Percentiles rank a stretch among this genome's conserved stretches.
Evolutionary conservation across 1,140 invertebrate genomes (phyloP).

Genomic region (Stratiolaelaps scimitus): DNA sequence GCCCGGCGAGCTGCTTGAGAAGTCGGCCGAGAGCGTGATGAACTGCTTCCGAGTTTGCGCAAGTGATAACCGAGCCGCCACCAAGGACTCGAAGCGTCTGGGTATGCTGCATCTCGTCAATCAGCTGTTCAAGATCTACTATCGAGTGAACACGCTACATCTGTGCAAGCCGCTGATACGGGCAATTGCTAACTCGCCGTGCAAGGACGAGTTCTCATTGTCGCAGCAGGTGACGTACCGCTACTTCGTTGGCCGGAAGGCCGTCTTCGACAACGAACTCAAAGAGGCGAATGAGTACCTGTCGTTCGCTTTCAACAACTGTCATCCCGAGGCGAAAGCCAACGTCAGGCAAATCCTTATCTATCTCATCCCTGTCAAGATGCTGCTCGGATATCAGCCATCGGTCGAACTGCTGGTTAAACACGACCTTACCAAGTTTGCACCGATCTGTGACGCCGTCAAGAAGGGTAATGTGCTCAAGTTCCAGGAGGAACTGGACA

Average conservation of each 20-base stretch:
- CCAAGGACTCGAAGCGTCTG: conserved; percentile 79
- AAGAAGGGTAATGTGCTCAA: conserved; percentile 67
- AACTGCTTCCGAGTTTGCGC: conserved; percentile 88
- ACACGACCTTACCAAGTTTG: conserved; percentile 79
- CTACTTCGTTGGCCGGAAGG: conserved; percentile 90
- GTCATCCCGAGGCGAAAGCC: conserved; percentile 61
- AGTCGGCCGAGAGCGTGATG: conserved; percentile 85
- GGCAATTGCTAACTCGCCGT: conserved; percentile 78
- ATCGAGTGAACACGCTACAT: conserved; percentile 80
- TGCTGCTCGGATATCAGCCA: conserved; percentile 86
- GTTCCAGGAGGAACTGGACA: conserved; percentile 69
- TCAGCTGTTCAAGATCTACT: conserved; percentile 95
- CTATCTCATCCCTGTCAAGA: conserved; percentile 92
- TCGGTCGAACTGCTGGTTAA: conserved; percentile 61
- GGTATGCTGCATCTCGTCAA: conserved; percentile 92
- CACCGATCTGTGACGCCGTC: conserved; percentile 69
- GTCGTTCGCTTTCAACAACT: conserved; percentile 80
- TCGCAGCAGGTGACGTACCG: conserved; percentile 77
- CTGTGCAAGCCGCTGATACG: conserved; percentile 89
- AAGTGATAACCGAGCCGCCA: conserved; percentile 67
- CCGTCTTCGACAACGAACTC: conserved; percentile 96
- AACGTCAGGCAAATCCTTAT: conserved; percentile 90
- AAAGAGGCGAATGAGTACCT: conserved; percentile 79
- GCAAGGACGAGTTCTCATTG: conserved; percentile 73
- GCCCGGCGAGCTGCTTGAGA: conserved; percentile 66